Percentiles rank a stretch among this genome's conserved stretches.
Conservation (phyloP, 2,888 invertebrate genomes). For the Glomeris marginata region DNA sequence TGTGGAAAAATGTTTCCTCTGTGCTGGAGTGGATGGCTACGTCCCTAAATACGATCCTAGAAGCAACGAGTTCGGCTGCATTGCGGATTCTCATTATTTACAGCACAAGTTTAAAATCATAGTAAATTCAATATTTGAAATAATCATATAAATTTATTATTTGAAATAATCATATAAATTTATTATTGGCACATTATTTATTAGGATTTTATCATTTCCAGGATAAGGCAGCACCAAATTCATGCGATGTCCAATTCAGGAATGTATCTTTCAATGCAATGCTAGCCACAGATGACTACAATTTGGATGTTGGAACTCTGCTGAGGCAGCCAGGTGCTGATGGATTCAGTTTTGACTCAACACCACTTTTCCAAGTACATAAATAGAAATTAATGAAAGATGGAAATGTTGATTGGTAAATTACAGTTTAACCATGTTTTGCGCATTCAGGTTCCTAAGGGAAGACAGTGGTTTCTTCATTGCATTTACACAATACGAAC, state of each 20-base stretch:
- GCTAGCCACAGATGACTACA: constrained; percentile 24
- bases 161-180: background rate
- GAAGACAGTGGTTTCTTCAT: constrained; percentile 20
- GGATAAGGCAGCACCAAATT: constrained; percentile 27
- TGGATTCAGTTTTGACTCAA: constrained; percentile 28
- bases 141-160: background rate
- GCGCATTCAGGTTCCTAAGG: constrained; percentile 20
- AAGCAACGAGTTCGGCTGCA: constrained; percentile 28
- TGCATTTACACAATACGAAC: constrained; percentile 19
- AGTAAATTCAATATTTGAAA: constrained; percentile 21
- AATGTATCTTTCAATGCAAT: constrained; percentile 26
- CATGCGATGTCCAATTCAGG: constrained; percentile 22
- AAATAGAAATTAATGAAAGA: too few species aligned
- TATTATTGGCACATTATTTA: background rate
- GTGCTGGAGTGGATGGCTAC: constrained; percentile 30
- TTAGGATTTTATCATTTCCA: constrained; percentile 15
- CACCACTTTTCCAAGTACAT: constrained; percentile 29
- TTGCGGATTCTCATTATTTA: constrained; percentile 25
- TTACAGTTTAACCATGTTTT: too few species aligned
- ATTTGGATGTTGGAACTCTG: constrained; percentile 19
- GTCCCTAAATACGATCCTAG: constrained; percentile 29
- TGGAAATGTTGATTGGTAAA: too few species aligned
- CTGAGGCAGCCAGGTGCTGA: constrained; percentile 25
- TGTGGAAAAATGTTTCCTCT: constrained; percentile 30
- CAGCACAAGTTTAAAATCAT: constrained; percentile 27